These are phyloP conservation scores for Phainopepla nitens DNA, from an alignment of 2,113 vertebrate species.

Conservation along the genomic window DNA sequence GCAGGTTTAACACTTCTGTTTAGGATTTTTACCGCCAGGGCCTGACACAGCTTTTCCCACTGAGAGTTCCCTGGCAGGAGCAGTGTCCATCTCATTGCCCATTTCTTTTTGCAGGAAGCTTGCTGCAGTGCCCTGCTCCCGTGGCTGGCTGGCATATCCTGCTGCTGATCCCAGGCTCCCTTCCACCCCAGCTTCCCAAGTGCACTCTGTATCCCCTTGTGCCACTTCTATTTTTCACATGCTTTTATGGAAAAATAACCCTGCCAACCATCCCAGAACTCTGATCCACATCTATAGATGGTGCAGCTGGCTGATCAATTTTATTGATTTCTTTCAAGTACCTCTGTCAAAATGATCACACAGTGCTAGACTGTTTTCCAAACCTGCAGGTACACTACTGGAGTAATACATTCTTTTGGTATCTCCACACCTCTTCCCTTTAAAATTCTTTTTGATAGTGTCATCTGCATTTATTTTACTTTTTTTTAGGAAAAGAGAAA, in stretches of 20 bases:
- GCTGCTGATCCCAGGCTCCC: neutral
- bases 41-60: neutral
- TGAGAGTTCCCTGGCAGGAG: neutral
- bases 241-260: constrained; percentile 3
- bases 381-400: neutral
- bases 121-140: neutral
- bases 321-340: constrained; percentile 66
- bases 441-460: neutral
- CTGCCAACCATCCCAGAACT: neutral
- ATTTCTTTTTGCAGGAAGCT: neutral
- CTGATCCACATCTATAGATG: neutral
- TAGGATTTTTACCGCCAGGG: neutral
- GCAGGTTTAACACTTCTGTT: neutral
- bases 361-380: neutral
- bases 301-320: constrained; percentile 33
- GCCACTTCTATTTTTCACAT: neutral
- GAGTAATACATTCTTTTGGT: neutral
- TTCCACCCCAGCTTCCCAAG: neutral
- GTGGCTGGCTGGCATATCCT: neutral
- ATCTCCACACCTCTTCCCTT: neutral
- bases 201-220: neutral
- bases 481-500: neutral
- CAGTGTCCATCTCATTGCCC: neutral
- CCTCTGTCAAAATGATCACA: constrained; percentile 67
- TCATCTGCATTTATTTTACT: neutral